Evolutionary conservation across 2,797 vertebrate species (phyloP).

Genomic region (Parotocinclus haroldoi): DNA sequence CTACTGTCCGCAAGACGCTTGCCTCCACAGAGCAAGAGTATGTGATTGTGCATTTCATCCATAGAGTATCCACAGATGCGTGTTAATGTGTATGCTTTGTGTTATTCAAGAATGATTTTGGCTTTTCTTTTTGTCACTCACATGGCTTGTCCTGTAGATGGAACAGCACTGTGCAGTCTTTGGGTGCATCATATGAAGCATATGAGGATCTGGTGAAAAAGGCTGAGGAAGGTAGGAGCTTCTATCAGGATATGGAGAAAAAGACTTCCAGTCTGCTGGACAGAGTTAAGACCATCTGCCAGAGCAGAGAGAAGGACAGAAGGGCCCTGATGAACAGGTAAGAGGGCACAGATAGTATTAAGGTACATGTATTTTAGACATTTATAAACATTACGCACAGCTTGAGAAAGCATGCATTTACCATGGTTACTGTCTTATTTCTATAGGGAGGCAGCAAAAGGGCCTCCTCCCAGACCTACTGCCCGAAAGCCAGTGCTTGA

Average conservation of each 20-base stretch:
- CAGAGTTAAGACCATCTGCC: conserved; percentile 57
- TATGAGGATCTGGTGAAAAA: conserved; percentile 84
- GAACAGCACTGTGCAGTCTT: conserved; percentile 74
- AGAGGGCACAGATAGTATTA: neutral
- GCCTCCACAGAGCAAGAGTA: conserved; percentile 62
- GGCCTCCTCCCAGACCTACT: conserved; percentile 67
- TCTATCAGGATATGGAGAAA: conserved; percentile 78
- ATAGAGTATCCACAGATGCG: too few relatives aligned
- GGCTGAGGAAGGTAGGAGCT: conserved; percentile 79
- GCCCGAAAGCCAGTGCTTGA: conserved; percentile 70
- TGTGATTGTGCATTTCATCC: conserved; percentile 2
- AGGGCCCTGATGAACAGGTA: conserved; percentile 73
- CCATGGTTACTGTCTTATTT: conserved; percentile 7
- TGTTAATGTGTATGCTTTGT: neutral
- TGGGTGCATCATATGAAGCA: conserved; percentile 79
- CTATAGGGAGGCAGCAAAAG: conserved; percentile 73
- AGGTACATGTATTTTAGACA: too few relatives aligned
- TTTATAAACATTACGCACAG: too few relatives aligned
- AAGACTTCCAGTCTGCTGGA: conserved; percentile 75
- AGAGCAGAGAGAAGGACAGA: conserved; percentile 58
- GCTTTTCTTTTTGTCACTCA: neutral
- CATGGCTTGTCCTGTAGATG: conserved; percentile 61
- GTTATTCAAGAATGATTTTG: neutral
- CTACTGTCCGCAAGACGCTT: conserved; percentile 60
- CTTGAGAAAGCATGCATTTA: neutral